Base-by-base conservation (phyloP, 2,888 invertebrate genomes). In the Brachyopa scutellaris region DNA sequence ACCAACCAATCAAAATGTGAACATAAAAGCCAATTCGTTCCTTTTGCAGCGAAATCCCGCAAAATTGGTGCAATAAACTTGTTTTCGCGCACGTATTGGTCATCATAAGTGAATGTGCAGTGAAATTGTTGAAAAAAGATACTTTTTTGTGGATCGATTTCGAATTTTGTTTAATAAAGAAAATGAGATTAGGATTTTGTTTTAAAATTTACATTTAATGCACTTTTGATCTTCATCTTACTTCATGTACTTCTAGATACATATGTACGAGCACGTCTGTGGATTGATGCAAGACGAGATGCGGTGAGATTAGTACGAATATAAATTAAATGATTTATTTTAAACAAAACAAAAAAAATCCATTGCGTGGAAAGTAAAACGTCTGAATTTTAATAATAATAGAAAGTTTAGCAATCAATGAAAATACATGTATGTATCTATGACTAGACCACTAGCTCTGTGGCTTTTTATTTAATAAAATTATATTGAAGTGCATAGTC, bases 271-370 rank as follows among this genome's bases (percentile, higher is more conserved):
- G n/a, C n/a, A n/a, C n/a, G n/a, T 72, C 51, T 33, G 61, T 61
- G 42, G 36, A 73, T 55, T 53, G 76, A 36, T 76, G 76, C 67
- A 55, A 45, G 67, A 76, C 76, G 45, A 36, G n/a, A n/a, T n/a
- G n/a, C n/a, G 23, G 3, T 45, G 45, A 53, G 57, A 23, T 61
- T 53, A 17, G 42, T 26, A 45, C 11, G 42, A 36, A 13, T 26
- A 8, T 13, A 53, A 42, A n/a, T 49, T 42, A 53, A 57, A 45
- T 47, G 9, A 42, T 53, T 45, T 40, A 61, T 47, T 29, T 5
- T n/a, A n/a, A n/a, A n/a, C n/a, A n/a, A n/a, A n/a, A n/a, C n/a
- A n/a, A n/a, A n/a, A n/a, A 11, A 57, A 38, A 38, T 23, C n/a
- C 23, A 61, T 13, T 62, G 53, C 51, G 61, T 62, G 45, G 36